Evolutionary conservation across 2,797 vertebrate species (phyloP).

Genomic region (Scyliorhinus canicula): DNA sequence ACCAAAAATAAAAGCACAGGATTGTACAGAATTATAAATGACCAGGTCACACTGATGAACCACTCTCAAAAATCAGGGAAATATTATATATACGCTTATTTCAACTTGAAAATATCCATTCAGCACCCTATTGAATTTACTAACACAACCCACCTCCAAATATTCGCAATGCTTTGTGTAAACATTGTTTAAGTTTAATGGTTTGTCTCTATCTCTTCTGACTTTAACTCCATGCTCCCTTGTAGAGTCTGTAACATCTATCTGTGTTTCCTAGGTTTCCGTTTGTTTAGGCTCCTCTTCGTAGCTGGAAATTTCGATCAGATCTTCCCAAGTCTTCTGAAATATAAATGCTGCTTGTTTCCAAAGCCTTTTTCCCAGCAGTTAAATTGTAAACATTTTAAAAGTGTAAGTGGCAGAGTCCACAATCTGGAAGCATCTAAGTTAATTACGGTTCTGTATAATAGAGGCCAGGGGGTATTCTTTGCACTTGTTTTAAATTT

Average conservation of each 20-base stretch:
- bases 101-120: neutral
- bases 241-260: neutral
- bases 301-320: neutral
- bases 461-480: neutral
- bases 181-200: neutral
- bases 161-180: neutral
- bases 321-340: neutral
- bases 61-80: constrained; percentile 18
- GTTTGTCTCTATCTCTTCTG: neutral
- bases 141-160: neutral
- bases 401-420: neutral
- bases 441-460: neutral
- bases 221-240: neutral
- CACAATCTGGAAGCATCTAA: neutral
- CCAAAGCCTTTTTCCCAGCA: neutral
- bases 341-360: neutral
- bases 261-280: neutral
- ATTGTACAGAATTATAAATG: neutral
- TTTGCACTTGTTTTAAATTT: neutral
- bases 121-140: neutral
- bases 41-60: neutral
- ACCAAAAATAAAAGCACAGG: neutral
- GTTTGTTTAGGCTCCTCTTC: neutral
- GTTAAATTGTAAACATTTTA: constrained; percentile 12
- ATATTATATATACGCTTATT: neutral